These are phyloP conservation scores for Argyresthia albistria DNA, from an alignment of 2,888 invertebrate genomes.

Conservation along the genomic window DNA sequence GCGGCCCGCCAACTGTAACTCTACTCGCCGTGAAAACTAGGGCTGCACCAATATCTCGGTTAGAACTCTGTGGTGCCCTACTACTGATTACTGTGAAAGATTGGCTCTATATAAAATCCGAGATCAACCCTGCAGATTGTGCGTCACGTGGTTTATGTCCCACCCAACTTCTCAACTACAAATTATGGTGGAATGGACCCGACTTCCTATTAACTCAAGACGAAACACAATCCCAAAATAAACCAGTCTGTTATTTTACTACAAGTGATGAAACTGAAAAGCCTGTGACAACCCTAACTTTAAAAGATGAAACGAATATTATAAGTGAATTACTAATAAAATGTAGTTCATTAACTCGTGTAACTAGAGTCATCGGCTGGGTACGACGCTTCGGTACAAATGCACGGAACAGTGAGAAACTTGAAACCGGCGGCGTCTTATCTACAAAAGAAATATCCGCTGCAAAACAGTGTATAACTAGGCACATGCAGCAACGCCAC, in stretches of 20 bases:
- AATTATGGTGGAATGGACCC: conserved; percentile 14
- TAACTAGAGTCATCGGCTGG: neutral
- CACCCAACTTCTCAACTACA: conserved; percentile 6
- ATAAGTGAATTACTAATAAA: neutral
- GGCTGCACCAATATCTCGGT: conserved; percentile 9
- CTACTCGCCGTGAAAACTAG: conserved; percentile 13
- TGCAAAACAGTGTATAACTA: too few species aligned
- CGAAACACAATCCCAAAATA: neutral
- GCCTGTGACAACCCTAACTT: neutral
- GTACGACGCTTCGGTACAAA: neutral
- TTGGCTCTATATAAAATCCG: conserved; percentile 11
- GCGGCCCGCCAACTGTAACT: neutral
- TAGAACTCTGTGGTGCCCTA: too few species aligned
- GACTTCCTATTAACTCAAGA: neutral
- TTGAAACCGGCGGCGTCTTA: too few species aligned
- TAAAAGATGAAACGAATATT: neutral
- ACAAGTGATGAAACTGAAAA: too few species aligned
- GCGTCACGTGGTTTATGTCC: conserved; percentile 16
- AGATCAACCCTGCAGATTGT: conserved; percentile 19
- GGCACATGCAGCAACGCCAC: too few species aligned
- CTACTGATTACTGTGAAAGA: too few species aligned
- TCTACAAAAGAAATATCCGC: too few species aligned
- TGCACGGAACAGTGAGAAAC: too few species aligned
- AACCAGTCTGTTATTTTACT: neutral
- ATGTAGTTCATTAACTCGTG: neutral